Evolutionary conservation across 2,888 invertebrate species (phyloP).

Genomic region (Trachelus troglodyta): DNA sequence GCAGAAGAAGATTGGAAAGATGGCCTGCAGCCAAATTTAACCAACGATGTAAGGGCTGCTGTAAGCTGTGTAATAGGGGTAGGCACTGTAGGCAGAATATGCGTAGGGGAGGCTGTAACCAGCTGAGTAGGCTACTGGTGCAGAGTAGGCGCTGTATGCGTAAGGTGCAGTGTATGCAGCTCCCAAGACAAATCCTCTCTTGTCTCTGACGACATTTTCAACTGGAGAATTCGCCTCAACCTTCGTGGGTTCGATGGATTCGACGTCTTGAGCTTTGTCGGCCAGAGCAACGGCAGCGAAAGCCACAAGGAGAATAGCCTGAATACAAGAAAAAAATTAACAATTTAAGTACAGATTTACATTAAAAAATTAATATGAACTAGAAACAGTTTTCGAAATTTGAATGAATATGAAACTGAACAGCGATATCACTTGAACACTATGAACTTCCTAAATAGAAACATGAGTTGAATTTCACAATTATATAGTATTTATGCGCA

Average conservation of each 20-base stretch:
- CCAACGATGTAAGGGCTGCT: slow-evolving; percentile 40
- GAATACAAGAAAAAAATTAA: background rate
- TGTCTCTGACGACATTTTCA: slow-evolving; percentile 40
- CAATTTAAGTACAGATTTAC: background rate
- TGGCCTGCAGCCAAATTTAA: slow-evolving; percentile 22
- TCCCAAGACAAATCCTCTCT: slow-evolving; percentile 44
- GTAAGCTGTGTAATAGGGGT: slow-evolving; percentile 43
- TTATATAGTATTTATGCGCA: background rate
- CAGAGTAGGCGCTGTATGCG: slow-evolving; percentile 36
- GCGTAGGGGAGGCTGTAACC: slow-evolving; percentile 41
- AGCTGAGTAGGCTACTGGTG: slow-evolving; percentile 33
- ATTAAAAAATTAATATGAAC: background rate
- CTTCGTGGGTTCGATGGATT: slow-evolving; percentile 16
- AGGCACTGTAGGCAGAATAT: slow-evolving; percentile 42
- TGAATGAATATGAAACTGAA: background rate
- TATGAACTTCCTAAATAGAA: background rate
- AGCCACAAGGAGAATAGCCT: slow-evolving; percentile 51
- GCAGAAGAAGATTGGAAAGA: background rate
- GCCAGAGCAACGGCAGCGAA: slow-evolving; percentile 47
- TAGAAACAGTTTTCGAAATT: background rate
- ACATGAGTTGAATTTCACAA: background rate
- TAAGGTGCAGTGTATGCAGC: slow-evolving; percentile 31
- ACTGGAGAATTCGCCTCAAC: slow-evolving; percentile 5
- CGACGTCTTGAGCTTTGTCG: slow-evolving; percentile 25
- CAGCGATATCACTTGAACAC: background rate